These are phyloP conservation scores for Spilogale gracilis DNA, from an alignment of 2,113 vertebrate species.

Conservation along the genomic window DNA sequence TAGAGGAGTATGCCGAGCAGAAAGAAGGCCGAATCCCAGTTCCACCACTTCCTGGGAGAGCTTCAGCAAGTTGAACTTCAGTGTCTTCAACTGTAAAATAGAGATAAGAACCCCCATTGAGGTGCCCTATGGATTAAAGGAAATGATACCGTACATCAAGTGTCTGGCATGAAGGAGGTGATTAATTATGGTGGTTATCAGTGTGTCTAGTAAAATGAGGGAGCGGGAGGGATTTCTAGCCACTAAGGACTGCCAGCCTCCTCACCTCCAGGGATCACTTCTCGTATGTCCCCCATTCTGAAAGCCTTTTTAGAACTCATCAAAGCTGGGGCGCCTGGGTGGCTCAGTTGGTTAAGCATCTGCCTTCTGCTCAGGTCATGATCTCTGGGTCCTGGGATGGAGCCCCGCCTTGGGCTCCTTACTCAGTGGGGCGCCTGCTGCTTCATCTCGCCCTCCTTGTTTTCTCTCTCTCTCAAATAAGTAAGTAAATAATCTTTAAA, in stretches of 20 bases:
- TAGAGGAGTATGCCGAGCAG: accelerated
- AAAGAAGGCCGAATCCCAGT: background rate
- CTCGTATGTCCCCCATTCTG: background rate
- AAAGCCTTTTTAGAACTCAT: background rate
- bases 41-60: background rate
- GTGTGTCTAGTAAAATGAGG: background rate
- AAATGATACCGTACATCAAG: background rate
- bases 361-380: background rate
- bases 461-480: background rate
- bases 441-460: background rate
- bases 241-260: background rate
- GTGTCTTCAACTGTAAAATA: background rate
- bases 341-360: background rate
- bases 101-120: background rate
- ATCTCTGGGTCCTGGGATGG: background rate
- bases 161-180: no score
- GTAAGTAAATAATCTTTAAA: background rate
- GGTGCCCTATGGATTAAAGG: background rate
- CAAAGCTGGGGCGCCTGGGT: no score
- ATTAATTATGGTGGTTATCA: background rate
- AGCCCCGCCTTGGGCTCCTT: background rate
- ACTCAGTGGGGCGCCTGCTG: background rate
- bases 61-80: background rate
- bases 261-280: background rate
- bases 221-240: background rate